Percentiles rank a stretch among this genome's conserved stretches.
These are phyloP conservation scores for Chamaetylas fuelleborni DNA, from an alignment of 2,113 vertebrate genomes.

Conservation along the genomic window DNA sequence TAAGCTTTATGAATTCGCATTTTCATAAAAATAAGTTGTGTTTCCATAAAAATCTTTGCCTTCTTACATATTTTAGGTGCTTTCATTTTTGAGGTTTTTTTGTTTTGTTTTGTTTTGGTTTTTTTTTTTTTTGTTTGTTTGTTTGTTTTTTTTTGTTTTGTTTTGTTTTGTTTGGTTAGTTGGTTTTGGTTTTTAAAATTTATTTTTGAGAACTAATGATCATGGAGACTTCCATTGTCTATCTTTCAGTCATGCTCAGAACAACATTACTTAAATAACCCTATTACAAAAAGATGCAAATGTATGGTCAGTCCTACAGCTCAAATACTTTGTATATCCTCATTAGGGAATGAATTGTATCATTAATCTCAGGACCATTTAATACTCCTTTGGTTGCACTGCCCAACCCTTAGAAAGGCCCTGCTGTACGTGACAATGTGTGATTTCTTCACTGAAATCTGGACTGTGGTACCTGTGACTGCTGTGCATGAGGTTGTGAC, in stretches of 20 bases:
- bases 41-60: not conserved
- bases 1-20: not conserved
- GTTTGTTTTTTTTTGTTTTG: too few species aligned
- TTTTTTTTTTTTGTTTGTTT: not conserved
- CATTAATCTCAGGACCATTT: not conserved
- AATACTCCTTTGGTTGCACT: not conserved
- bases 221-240: not conserved
- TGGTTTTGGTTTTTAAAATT: not conserved
- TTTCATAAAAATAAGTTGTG: not conserved
- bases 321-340: not conserved
- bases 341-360: not conserved
- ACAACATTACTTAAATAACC: not conserved
- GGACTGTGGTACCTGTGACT: not conserved
- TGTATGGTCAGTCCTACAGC: not conserved
- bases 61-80: not conserved
- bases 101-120: too few species aligned
- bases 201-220: not conserved
- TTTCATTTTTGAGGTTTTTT: not conserved
- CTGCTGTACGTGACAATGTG: not conserved
- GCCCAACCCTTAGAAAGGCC: not conserved
- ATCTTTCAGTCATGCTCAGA: not conserved
- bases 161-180: not conserved
- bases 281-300: accelerated
- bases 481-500: not conserved
- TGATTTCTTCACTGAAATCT: not conserved